Evolutionary conservation across 2,113 vertebrate species (phyloP).

Genomic region (Rattus norvegicus): DNA sequence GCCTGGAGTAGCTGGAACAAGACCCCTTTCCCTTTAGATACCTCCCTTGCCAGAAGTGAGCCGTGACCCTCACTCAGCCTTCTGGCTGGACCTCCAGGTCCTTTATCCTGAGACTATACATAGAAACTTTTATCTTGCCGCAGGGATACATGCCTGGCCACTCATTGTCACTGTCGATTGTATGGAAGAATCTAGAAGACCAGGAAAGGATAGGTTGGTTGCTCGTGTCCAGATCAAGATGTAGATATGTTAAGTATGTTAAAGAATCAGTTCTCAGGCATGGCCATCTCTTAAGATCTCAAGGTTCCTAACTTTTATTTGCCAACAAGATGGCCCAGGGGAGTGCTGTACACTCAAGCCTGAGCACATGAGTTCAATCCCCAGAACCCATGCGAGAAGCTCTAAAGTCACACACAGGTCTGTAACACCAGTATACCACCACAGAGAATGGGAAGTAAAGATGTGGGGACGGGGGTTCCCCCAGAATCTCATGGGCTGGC

Average conservation of each 20-base stretch:
- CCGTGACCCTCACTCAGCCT: not conserved
- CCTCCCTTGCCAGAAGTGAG: not conserved
- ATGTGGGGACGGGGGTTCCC: not conserved
- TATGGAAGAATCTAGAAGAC: not conserved
- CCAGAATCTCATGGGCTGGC: not conserved
- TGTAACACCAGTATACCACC: not conserved
- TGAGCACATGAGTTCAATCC: not conserved
- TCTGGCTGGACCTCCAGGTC: not conserved
- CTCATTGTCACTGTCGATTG: fast-evolving
- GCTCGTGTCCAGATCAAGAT: not conserved
- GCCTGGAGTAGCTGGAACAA: not conserved
- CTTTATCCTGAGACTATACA: not conserved
- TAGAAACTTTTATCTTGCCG: not conserved
- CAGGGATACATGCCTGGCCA: not conserved
- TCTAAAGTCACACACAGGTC: not conserved
- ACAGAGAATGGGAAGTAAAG: not conserved
- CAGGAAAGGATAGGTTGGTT: not conserved
- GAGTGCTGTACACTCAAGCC: not conserved
- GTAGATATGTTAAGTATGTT: not conserved
- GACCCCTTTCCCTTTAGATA: too few species aligned
- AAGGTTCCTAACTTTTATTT: not conserved
- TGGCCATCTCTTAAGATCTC: not conserved
- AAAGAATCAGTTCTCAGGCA: not conserved
- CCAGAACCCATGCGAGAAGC: not conserved
- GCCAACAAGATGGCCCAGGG: not conserved